Evolutionary conservation across 2,888 invertebrate species (phyloP).

Genomic region (Mactromeris polynyma): DNA sequence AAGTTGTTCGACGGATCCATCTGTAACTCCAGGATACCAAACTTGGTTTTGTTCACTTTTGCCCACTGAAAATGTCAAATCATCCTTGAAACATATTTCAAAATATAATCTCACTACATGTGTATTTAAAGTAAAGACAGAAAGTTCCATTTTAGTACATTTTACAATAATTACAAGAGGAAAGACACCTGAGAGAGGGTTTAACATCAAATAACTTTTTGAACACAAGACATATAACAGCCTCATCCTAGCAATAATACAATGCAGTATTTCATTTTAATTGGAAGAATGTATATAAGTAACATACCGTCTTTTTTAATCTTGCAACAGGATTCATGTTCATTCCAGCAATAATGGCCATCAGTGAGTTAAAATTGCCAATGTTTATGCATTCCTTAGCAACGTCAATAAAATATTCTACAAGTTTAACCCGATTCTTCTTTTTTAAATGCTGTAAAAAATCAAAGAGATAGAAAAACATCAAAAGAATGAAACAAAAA

Average conservation of each 20-base stretch:
- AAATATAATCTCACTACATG: not conserved
- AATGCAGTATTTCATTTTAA: too few species aligned
- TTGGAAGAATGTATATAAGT: too few species aligned
- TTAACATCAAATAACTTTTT: too few species aligned
- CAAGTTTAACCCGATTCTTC: slow-evolving; percentile 95
- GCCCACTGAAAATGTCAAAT: slow-evolving; percentile 91
- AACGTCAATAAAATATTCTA: slow-evolving; percentile 99
- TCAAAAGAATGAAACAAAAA: not conserved
- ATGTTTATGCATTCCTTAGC: slow-evolving; percentile 99
- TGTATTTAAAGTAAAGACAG: not conserved
- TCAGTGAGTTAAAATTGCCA: slow-evolving; percentile 98
- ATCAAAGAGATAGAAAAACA: not conserved
- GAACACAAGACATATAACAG: too few species aligned
- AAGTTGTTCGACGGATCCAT: slow-evolving; percentile 97
- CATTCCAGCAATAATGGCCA: slow-evolving; percentile 97
- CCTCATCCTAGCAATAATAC: too few species aligned
- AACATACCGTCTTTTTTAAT: slow-evolving; percentile 97
- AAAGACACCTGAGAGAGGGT: too few species aligned
- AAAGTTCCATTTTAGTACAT: not conserved
- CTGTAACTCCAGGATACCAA: slow-evolving; percentile 90
- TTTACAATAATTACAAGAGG: not conserved
- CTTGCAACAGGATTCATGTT: slow-evolving; percentile 97
- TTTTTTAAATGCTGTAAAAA: slow-evolving; percentile 94
- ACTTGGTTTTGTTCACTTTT: slow-evolving; percentile 94
- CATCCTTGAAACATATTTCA: slow-evolving; percentile 50